phyloP scores from a whole-genome alignment of 1,140 invertebrate genomes.

The Drosophila nigromelanica region DNA sequence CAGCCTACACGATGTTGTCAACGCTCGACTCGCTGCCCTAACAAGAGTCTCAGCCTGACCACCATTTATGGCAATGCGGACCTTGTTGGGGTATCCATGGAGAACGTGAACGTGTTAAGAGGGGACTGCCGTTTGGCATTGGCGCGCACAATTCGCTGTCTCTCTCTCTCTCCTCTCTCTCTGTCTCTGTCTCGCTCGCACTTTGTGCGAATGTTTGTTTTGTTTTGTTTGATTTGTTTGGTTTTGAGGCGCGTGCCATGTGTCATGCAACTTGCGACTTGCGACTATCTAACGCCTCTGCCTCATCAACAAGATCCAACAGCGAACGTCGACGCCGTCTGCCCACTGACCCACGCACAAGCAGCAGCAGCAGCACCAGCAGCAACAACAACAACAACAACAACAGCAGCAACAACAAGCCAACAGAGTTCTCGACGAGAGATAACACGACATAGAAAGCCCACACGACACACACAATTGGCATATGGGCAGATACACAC shows the following conservation, averaged over 20 bases:
- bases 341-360: constrained; percentile 70
- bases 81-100: constrained; percentile 51
- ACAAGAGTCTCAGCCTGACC: constrained; percentile 61
- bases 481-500: constrained; percentile 67
- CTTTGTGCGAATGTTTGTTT: neutral
- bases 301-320: constrained; percentile 68
- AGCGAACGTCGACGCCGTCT: constrained; percentile 46
- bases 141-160: constrained; percentile 14
- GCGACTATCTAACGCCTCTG: constrained; percentile 81
- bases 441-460: constrained; percentile 71
- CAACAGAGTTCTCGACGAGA: constrained; percentile 65
- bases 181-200: neutral
- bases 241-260: constrained; percentile 76
- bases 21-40: constrained; percentile 54
- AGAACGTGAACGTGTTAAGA: constrained; percentile 22
- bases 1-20: constrained; percentile 58
- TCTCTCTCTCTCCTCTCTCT: neutral
- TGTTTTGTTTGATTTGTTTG: constrained; percentile 44
- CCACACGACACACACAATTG: constrained; percentile 70
- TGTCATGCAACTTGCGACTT: constrained; percentile 75
- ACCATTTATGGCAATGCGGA: constrained; percentile 76
- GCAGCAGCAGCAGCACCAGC: constrained; percentile 26
- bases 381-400: constrained; percentile 9
- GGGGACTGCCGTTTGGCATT: constrained; percentile 53
- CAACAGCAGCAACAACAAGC: constrained; percentile 37